Evolutionary conservation across 2,113 vertebrate species (phyloP).

Genomic region (Brachypodius melanocephalos): DNA sequence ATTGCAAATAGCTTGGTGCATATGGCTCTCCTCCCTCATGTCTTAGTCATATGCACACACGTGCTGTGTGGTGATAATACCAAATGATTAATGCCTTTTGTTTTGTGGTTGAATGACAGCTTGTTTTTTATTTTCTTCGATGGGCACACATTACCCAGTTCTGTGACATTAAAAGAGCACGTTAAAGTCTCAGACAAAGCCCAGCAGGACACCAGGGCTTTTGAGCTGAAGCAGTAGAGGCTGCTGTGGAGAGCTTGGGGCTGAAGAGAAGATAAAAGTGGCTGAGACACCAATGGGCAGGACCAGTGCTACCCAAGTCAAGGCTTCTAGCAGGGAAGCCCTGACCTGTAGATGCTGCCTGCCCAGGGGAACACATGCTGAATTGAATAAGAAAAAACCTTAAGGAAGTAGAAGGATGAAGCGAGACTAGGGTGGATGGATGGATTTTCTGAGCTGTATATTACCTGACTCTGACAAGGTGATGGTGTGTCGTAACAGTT

Average conservation of each 20-base stretch:
- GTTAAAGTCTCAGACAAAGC: fast-evolving
- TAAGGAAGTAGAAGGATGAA: neutral
- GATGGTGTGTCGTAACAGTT: neutral
- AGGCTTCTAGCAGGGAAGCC: neutral
- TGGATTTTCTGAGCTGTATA: neutral
- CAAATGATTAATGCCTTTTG: slow-evolving; percentile 40
- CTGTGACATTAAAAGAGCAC: neutral
- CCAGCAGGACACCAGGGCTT: neutral
- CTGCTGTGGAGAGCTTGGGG: neutral
- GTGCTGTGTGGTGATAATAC: slow-evolving; percentile 20
- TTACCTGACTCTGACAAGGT: neutral
- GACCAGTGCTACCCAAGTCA: neutral
- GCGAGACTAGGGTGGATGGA: neutral
- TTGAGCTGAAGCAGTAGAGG: neutral
- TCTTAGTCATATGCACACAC: slow-evolving; percentile 37
- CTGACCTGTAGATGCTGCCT: neutral
- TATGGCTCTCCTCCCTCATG: slow-evolving; percentile 34
- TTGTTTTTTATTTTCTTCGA: neutral
- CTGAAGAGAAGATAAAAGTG: neutral
- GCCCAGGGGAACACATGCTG: neutral
- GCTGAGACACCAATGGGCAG: neutral
- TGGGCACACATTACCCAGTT: neutral
- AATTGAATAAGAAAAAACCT: neutral
- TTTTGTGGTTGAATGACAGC: slow-evolving; percentile 8
- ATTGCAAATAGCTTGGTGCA: slow-evolving; percentile 18